Percentiles rank a stretch among this genome's conserved stretches.
phyloP scores from a whole-genome alignment of 2,797 vertebrate species.

The Sebastes taczanowskii region DNA sequence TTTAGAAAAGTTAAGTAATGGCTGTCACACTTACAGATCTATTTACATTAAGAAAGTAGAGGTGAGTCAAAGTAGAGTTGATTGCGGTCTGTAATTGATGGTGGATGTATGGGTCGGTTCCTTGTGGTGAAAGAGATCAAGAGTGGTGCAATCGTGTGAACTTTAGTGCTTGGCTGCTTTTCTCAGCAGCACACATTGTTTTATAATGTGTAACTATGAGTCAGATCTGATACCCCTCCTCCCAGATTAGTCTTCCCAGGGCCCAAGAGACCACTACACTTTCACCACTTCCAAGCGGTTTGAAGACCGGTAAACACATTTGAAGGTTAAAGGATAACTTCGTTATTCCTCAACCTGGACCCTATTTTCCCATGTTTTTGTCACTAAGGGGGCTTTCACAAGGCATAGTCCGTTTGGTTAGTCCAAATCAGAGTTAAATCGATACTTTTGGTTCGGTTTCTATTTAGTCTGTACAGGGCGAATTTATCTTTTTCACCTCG shows the following conservation, averaged over 20 bases:
- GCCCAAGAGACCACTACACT: neutral
- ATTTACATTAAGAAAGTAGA: neutral
- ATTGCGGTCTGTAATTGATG: neutral
- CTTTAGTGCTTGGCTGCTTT: slow-evolving; percentile 11
- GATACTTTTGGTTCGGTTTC: too few relatives aligned
- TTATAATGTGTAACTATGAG: slow-evolving; percentile 44
- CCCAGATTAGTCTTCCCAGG: slow-evolving; percentile 23
- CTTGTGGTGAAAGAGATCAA: neutral
- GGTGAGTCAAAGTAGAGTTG: neutral
- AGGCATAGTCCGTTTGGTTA: too few relatives aligned
- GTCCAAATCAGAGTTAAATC: too few relatives aligned
- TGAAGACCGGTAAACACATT: neutral
- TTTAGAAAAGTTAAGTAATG: neutral
- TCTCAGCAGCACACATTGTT: slow-evolving; percentile 39
- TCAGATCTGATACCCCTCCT: slow-evolving; percentile 30
- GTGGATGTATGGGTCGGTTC: neutral
- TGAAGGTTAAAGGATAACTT: neutral
- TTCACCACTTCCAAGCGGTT: neutral
- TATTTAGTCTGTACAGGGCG: too few relatives aligned
- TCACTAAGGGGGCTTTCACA: too few relatives aligned
- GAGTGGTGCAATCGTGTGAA: slow-evolving; percentile 4
- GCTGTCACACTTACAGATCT: neutral
- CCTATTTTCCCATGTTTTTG: too few relatives aligned
- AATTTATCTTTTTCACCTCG: too few relatives aligned
- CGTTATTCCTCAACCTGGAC: too few relatives aligned